Conservation (phyloP, 2,888 invertebrate genomes). For the Metopia argyrocephala region DNA sequence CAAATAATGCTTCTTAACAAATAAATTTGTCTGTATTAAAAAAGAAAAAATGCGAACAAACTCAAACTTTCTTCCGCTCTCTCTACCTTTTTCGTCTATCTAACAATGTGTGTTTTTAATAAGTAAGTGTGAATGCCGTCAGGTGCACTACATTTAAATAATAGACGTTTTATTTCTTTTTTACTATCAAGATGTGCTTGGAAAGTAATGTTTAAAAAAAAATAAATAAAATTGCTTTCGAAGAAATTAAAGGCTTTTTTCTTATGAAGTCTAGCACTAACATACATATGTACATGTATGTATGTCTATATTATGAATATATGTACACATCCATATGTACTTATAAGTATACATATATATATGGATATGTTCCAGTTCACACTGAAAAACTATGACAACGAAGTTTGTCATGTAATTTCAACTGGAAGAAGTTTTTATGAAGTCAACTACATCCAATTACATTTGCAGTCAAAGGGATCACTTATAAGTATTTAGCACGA, state of each 20-base stretch:
- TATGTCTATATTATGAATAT: neutral
- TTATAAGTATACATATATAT: too few relatives aligned
- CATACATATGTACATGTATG: neutral
- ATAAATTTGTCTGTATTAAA: conserved; percentile 15
- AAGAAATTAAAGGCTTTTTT: conserved; percentile 30
- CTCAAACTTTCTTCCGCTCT: neutral
- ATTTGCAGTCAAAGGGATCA: conserved; percentile 55
- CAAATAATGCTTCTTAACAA: conserved; percentile 3
- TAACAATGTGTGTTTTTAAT: neutral
- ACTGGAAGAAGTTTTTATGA: conserved; percentile 47
- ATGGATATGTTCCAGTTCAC: too few relatives aligned
- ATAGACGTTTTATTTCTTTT: conserved; percentile 14
- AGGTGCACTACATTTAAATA: conserved; percentile 40
- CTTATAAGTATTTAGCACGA: conserved; percentile 46
- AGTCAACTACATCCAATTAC: conserved; percentile 61
- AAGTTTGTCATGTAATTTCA: too few relatives aligned
- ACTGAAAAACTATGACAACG: too few relatives aligned
- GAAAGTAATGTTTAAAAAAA: neutral
- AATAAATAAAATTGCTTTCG: conserved; percentile 18
- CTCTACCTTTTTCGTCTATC: neutral
- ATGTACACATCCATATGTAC: neutral
- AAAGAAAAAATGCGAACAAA: conserved; percentile 31
- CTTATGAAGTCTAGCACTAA: neutral
- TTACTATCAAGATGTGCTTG: neutral
- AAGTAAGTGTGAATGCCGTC: neutral